phyloP scores from a whole-genome alignment of 2,797 vertebrate species.

The Urosaurus nigricauda region DNA sequence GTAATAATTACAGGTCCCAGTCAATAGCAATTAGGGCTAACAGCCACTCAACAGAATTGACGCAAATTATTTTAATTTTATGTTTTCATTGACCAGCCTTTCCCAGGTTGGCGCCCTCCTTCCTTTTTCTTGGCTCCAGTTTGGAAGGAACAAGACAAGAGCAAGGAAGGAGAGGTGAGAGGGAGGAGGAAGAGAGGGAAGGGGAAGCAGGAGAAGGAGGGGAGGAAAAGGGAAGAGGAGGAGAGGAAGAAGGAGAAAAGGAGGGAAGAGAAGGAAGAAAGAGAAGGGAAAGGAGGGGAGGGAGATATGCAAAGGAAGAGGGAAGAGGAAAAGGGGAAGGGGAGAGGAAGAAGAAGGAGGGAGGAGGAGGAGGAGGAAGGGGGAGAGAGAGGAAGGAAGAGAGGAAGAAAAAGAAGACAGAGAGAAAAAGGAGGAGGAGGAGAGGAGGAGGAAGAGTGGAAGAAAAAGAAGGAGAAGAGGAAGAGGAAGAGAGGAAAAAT shows the following conservation, averaged over 20 bases:
- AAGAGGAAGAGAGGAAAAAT: too few relatives aligned
- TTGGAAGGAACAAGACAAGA: rapidly evolving
- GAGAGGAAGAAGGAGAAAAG: rapidly evolving
- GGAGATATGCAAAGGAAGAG: too few relatives aligned
- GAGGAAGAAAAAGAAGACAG: background rate
- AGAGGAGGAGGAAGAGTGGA: background rate
- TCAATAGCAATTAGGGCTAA: constrained; percentile 79
- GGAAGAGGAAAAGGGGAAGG: too few relatives aligned
- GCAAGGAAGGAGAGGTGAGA: rapidly evolving
- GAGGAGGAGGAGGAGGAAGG: too few relatives aligned
- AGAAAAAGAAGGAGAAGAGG: too few relatives aligned
- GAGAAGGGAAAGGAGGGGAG: background rate
- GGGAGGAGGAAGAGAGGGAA: too few relatives aligned
- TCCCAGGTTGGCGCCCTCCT: constrained; percentile 65
- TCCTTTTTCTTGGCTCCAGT: background rate
- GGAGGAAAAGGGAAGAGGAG: too few relatives aligned
- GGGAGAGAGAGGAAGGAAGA: too few relatives aligned
- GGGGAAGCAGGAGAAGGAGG: background rate
- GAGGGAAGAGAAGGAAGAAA: too few relatives aligned
- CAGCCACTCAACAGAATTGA: constrained; percentile 78
- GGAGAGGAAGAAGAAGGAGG: background rate
- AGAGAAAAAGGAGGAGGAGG: too few relatives aligned
- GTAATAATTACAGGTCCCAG: constrained; percentile 67
- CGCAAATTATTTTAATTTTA: constrained; percentile 80
- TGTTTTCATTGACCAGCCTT: constrained; percentile 72